Conservation (phyloP, 2,888 invertebrate species). For the Eucera pruinosa region DNA sequence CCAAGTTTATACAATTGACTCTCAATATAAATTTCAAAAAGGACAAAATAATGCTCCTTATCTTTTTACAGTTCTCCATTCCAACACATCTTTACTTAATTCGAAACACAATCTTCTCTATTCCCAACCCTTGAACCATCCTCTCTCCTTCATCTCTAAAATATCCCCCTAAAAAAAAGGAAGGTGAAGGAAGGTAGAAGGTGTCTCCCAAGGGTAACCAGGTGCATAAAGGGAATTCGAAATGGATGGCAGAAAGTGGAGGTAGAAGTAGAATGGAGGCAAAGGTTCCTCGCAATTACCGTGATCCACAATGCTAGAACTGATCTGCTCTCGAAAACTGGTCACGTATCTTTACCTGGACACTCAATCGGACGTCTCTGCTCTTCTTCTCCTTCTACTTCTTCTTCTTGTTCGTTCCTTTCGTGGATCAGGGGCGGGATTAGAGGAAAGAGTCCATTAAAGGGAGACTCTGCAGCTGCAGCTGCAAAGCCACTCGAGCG, state of each 20-base stretch:
- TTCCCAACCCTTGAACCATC: no score
- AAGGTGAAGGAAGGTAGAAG: neutral
- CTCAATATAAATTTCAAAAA: no score
- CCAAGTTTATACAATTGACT: no score
- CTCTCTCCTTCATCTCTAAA: neutral
- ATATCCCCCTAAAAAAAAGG: neutral
- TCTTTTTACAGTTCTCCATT: no score
- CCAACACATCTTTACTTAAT: no score
- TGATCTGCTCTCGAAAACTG: slow-evolving; percentile 69
- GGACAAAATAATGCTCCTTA: no score
- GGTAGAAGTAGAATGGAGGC: slow-evolving; percentile 41
- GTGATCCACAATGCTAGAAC: slow-evolving; percentile 60
- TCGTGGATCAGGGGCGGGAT: slow-evolving; percentile 62
- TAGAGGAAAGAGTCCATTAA: slow-evolving; percentile 77
- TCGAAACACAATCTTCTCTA: no score
- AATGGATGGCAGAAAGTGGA: neutral
- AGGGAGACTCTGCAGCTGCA: slow-evolving; percentile 56
- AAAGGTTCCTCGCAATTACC: slow-evolving; percentile 70
- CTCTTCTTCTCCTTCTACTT: neutral
- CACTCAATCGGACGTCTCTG: slow-evolving; percentile 66
- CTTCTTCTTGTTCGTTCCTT: slow-evolving; percentile 48
- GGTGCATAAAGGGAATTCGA: slow-evolving; percentile 40
- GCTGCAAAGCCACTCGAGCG: slow-evolving; percentile 67
- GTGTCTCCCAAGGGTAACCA: slow-evolving; percentile 6
- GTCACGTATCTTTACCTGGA: slow-evolving; percentile 72